Conservation (phyloP, 2,113 vertebrate genomes). For the Neodontobutis hainanensis region DNA sequence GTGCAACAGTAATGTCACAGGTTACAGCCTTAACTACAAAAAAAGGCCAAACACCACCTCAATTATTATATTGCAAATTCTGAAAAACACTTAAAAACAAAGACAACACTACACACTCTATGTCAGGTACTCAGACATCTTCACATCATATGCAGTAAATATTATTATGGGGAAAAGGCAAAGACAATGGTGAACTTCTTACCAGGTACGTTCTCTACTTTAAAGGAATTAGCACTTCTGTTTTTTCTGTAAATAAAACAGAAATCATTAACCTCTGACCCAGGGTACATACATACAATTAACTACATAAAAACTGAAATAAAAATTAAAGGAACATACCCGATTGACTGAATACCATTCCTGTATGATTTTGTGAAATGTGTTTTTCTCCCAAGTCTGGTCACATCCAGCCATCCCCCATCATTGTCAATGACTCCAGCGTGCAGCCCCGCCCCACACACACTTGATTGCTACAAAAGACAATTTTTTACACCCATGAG, state of each 20-base stretch:
- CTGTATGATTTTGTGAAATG: slow-evolving; percentile 91
- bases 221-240: slow-evolving; percentile 94
- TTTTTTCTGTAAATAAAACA: slow-evolving; percentile 84
- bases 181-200: slow-evolving; percentile 39
- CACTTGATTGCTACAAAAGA: slow-evolving; percentile 91
- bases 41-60: not conserved
- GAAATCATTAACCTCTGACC: slow-evolving; percentile 13
- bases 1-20: slow-evolving; percentile 92
- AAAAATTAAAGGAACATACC: slow-evolving; percentile 72
- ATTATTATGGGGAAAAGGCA: not conserved
- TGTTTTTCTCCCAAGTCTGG: slow-evolving; percentile 89
- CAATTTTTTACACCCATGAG: not conserved
- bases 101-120: too few species aligned
- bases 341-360: slow-evolving; percentile 90
- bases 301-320: not conserved
- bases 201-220: slow-evolving; percentile 92
- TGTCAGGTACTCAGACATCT: not conserved
- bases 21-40: slow-evolving; percentile 88
- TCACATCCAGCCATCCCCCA: slow-evolving; percentile 96
- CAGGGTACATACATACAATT: not conserved
- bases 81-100: not conserved
- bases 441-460: slow-evolving; percentile 92
- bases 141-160: too few species aligned
- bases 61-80: not conserved
- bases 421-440: slow-evolving; percentile 93